Conservation (phyloP, 1,140 invertebrate genomes). For the Drosophila auraria region DNA sequence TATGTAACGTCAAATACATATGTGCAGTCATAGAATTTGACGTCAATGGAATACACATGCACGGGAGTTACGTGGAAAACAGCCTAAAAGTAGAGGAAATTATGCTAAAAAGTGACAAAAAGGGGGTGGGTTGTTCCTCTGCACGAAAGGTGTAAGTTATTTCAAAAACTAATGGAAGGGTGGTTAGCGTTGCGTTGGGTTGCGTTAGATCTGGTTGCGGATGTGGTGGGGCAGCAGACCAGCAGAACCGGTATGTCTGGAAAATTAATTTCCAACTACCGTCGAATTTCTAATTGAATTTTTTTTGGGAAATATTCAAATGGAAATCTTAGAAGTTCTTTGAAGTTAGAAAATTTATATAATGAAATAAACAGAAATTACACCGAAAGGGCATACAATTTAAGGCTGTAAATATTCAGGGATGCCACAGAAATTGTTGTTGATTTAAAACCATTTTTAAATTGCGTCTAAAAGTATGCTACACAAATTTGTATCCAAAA, state of each 20-base stretch:
- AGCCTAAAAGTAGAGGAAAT: conserved; percentile 59
- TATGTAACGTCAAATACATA: conserved; percentile 57
- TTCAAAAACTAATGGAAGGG: conserved; percentile 44
- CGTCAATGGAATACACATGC: conserved; percentile 47
- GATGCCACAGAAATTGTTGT: background rate
- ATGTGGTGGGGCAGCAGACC: conserved; percentile 11
- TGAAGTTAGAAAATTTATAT: too few species aligned
- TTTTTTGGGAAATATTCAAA: background rate
- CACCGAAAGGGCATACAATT: background rate
- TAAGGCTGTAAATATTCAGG: background rate
- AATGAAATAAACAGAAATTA: too few species aligned
- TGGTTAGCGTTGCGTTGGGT: conserved; percentile 7
- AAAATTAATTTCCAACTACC: conserved; percentile 9
- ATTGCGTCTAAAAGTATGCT: too few species aligned
- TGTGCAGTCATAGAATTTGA: conserved; percentile 70
- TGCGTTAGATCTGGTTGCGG: background rate
- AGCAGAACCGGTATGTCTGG: conserved; percentile 35
- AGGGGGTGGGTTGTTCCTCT: background rate
- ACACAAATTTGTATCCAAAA: too few species aligned
- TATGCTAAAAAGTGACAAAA: conserved; percentile 45
- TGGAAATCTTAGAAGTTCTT: background rate
- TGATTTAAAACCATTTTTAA: background rate
- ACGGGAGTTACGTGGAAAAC: conserved; percentile 45
- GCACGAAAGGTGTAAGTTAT: conserved; percentile 42
- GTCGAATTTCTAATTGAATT: conserved; percentile 16